Conservation (phyloP, 2,888 invertebrate species). For the Calliopum simillimum region DNA sequence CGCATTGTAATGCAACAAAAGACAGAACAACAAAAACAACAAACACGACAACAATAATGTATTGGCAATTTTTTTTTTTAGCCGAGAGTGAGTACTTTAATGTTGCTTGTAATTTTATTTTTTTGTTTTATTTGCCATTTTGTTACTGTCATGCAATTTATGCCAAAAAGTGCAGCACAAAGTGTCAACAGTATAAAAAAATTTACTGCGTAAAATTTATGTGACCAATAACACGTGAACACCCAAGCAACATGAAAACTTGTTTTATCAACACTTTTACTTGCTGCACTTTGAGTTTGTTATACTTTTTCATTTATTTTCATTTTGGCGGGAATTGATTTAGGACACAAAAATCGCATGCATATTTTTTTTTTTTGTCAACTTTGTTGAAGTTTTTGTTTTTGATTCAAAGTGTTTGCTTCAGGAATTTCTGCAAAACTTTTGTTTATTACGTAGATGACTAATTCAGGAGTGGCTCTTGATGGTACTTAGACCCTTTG, state of each 20-base stretch:
- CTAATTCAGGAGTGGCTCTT: too few species aligned
- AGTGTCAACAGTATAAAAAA: neutral
- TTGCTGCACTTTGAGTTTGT: too few species aligned
- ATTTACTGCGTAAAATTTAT: neutral
- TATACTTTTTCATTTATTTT: neutral
- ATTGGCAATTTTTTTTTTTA: too few species aligned
- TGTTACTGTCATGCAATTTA: conserved; percentile 9
- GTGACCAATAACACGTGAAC: neutral
- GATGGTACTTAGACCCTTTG: too few species aligned
- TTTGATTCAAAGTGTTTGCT: neutral
- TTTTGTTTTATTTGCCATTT: neutral
- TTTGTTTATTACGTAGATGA: too few species aligned
- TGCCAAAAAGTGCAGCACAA: conserved; percentile 5
- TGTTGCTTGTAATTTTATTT: neutral
- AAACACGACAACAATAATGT: neutral
- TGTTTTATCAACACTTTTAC: conserved; percentile 21
- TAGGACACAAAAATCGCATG: too few species aligned
- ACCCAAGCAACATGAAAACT: conserved; percentile 19
- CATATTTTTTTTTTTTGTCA: neutral
- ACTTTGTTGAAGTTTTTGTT: neutral
- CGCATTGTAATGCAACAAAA: neutral
- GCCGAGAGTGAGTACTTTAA: too few species aligned
- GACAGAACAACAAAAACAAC: neutral
- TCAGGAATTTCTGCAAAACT: too few species aligned
- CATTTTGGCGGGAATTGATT: conserved; percentile 16